Evolutionary conservation across 2,888 invertebrate species (phyloP), one percentile per base, ranked within the genome.

Genomic region (Drosophila prostipennis): DNA sequence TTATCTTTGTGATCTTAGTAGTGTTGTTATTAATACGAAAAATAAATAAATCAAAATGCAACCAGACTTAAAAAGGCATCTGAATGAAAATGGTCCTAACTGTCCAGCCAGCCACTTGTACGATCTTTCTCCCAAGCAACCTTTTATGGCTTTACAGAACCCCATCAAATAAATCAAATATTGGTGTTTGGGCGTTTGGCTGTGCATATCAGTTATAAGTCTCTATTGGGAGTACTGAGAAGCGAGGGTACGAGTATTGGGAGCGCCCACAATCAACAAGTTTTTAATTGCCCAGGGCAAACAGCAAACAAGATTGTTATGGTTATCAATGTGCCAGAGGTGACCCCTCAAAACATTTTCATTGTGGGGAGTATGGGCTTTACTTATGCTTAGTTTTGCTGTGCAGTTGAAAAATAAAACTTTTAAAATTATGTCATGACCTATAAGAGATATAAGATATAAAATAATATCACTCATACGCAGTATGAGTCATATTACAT

Each of bases 181-280:
- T 57, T 68, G 37, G 42, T 69, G 49, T 26, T 56, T 48, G 49
- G 69, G 55, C 69, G 56, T 26, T 16, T 8, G 49, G 14, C 7
- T 52, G 56, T 45, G 64, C 58, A 55, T 70, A 60, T 46, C 48
- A 56, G 40, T 42, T 71, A 60, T 55, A 39, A 32, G 37, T 26
- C 26, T 39, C 29, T 51, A 10, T 40, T 13, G 16, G 34, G 13
- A 43, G 48, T 16, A 13, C 8, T 19, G 53, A 16, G 16, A 29
- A 16, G 10, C 2, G 23, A 29, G 58, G 4, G 37, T 40, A n/a
- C 7, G 48, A 36, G 19, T 16, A 39, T 43, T 23, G 36, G 10
- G 16, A 45, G 52, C 42, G 67, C 86, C 80, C 75, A 86, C 86
- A 80, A 80, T 86, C 86, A 81, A 81, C 81, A 81, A 81, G 86